Conservation (phyloP, 2,113 vertebrate genomes). For the Psittacula cyanocephala region DNA sequence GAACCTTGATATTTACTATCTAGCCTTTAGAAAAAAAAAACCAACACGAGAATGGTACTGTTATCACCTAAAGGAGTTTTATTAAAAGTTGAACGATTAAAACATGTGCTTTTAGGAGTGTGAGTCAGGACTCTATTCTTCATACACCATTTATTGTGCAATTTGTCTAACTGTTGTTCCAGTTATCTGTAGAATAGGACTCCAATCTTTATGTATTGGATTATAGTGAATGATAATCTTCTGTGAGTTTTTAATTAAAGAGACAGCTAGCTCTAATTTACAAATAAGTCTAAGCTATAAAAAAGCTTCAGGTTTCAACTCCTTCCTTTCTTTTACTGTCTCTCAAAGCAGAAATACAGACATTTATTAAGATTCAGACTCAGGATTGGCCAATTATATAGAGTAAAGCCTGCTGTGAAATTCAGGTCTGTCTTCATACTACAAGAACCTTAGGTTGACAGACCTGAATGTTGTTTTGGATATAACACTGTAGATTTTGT, state of each 20-base stretch:
- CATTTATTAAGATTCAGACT: neutral
- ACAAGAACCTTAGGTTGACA: neutral
- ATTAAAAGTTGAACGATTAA: neutral
- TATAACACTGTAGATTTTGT: neutral
- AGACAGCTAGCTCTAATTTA: neutral
- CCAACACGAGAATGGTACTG: neutral
- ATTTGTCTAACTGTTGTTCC: neutral
- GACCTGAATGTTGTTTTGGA: neutral
- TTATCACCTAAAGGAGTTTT: neutral
- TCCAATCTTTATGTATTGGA: neutral
- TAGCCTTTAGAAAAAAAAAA: neutral
- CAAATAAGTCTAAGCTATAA: neutral
- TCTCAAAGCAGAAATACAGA: neutral
- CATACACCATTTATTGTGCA: neutral
- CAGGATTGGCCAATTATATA: neutral
- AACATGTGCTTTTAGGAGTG: neutral
- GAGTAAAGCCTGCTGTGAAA: neutral
- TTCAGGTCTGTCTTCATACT: neutral
- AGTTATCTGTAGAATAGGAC: neutral
- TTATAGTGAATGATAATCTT: neutral
- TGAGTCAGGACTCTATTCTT: neutral
- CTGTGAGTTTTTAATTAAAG: conserved; percentile 1
- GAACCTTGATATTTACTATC: neutral
- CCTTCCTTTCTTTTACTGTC: neutral
- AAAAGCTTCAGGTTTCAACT: neutral